Percentiles rank a stretch among this genome's conserved stretches.
These are phyloP conservation scores for Bucorvus abyssinicus DNA, from an alignment of 2,797 vertebrate species.

Conservation along the genomic window DNA sequence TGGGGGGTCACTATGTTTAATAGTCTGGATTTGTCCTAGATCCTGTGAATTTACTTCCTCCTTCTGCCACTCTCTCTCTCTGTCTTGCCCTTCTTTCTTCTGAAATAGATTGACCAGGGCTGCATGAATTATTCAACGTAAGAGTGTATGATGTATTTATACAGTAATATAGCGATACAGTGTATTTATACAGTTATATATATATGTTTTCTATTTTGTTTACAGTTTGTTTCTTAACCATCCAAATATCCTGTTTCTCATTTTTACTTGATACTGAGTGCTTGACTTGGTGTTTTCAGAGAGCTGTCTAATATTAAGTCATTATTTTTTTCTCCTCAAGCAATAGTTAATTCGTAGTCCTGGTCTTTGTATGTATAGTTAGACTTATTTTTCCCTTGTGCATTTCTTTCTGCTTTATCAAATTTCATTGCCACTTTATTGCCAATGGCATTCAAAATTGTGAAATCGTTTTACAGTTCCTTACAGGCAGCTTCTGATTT, in stretches of 20 bases:
- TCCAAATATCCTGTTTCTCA: conserved; percentile 13
- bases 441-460: conserved; percentile 24
- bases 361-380: background rate
- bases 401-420: conserved; percentile 19
- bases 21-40: conserved; percentile 45
- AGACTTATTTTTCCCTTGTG: background rate
- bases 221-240: conserved; percentile 53
- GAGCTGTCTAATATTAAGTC: conserved; percentile 6
- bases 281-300: conserved; percentile 30
- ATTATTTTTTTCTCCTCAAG: background rate
- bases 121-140: conserved; percentile 65
- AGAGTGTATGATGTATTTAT: conserved; percentile 68
- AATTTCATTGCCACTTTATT: background rate
- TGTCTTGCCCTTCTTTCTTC: conserved; percentile 52
- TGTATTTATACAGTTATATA: conserved; percentile 61
- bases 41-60: conserved; percentile 48
- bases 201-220: conserved; percentile 68
- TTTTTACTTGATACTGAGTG: conserved; percentile 27
- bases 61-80: conserved; percentile 28
- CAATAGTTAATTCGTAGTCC: conserved; percentile 17
- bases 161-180: conserved; percentile 45
- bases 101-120: conserved; percentile 49
- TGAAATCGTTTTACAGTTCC: conserved; percentile 31
- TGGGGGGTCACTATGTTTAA: background rate
- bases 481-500: conserved; percentile 37